Evolutionary conservation across 2,797 vertebrate species (phyloP).

Genomic region (Lates japonicus): DNA sequence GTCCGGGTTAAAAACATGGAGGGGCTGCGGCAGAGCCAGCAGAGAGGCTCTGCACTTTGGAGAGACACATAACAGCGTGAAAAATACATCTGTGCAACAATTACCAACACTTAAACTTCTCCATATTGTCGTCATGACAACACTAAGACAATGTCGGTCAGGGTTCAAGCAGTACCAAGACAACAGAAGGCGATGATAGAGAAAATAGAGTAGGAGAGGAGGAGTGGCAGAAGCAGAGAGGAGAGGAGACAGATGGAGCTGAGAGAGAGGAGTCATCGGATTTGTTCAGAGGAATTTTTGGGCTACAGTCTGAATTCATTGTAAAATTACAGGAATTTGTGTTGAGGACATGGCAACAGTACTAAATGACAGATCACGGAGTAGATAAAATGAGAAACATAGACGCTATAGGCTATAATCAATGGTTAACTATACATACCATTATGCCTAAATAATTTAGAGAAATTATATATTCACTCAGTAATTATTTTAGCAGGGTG

Average conservation of each 20-base stretch:
- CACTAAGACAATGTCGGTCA: slow-evolving; percentile 56
- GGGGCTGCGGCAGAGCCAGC: not conserved
- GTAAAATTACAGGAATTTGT: slow-evolving; percentile 9
- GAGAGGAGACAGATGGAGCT: slow-evolving; percentile 28
- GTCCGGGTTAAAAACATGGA: slow-evolving; percentile 10
- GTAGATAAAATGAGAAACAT: not conserved
- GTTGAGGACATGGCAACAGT: not conserved
- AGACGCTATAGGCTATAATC: not conserved
- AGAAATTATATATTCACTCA: slow-evolving; percentile 23
- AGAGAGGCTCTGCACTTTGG: not conserved
- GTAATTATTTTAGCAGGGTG: slow-evolving; percentile 14
- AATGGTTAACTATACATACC: not conserved
- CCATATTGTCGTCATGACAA: slow-evolving; percentile 67
- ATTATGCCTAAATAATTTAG: slow-evolving; percentile 32
- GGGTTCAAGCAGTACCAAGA: slow-evolving; percentile 47
- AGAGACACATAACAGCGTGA: not conserved
- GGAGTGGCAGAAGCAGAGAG: slow-evolving; percentile 3
- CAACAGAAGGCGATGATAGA: slow-evolving; percentile 41
- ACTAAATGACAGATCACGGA: not conserved
- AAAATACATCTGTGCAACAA: slow-evolving; percentile 44
- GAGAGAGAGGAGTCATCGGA: slow-evolving; percentile 11
- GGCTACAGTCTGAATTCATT: not conserved
- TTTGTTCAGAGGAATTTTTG: slow-evolving; percentile 6
- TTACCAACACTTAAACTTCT: slow-evolving; percentile 46
- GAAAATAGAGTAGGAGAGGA: slow-evolving; percentile 19